Percentiles rank a stretch among this genome's conserved stretches.
Evolutionary conservation across 2,888 invertebrate genomes (phyloP).

Genomic region (Gnatocerus cornutus): DNA sequence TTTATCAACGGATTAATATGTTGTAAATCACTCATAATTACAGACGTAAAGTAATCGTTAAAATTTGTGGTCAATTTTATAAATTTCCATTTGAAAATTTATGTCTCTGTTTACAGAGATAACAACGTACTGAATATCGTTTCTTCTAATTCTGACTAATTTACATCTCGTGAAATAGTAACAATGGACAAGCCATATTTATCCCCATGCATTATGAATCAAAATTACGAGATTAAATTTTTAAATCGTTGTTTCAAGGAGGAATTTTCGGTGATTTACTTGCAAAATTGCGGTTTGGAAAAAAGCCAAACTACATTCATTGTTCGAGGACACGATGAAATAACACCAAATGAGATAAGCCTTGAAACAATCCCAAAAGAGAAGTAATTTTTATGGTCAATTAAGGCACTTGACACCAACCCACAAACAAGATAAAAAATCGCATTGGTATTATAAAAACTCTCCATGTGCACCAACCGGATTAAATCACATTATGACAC

Average conservation of each 20-base stretch:
- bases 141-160: slow-evolving; percentile 47
- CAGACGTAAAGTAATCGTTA: slow-evolving; percentile 60
- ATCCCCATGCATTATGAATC: slow-evolving; percentile 49
- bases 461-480: not conserved
- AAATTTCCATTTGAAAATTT: slow-evolving; percentile 50
- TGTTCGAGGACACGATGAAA: slow-evolving; percentile 21
- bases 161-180: slow-evolving; percentile 49
- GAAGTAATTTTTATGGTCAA: not conserved
- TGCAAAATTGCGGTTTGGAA: slow-evolving; percentile 41
- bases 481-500: not conserved
- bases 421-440: not conserved
- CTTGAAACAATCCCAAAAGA: slow-evolving; percentile 19
- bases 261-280: slow-evolving; percentile 39
- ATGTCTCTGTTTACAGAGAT: slow-evolving; percentile 51
- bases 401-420: not conserved
- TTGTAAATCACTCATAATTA: slow-evolving; percentile 67
- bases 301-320: slow-evolving; percentile 35
- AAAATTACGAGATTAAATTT: slow-evolving; percentile 42
- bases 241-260: slow-evolving; percentile 34
- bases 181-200: slow-evolving; percentile 45
- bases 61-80: slow-evolving; percentile 58
- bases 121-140: slow-evolving; percentile 35
- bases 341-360: slow-evolving; percentile 17
- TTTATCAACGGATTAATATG: slow-evolving; percentile 68
- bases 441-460: not conserved